phyloP scores from a whole-genome alignment of 2,113 vertebrate species.

The Hypanus sabinus region DNA sequence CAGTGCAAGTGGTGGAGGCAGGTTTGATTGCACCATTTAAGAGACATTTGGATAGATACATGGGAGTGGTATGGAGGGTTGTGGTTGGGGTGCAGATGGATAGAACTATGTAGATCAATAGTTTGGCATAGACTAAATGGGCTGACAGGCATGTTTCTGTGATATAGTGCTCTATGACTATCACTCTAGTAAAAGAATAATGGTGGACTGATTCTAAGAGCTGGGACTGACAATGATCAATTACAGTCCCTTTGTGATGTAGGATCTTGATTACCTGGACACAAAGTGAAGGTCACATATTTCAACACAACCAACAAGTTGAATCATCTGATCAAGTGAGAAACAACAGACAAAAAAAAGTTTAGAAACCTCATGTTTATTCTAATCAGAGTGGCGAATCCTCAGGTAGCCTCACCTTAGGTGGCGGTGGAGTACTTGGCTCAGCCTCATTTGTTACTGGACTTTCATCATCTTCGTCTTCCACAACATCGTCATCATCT shows the following conservation, averaged over 20 bases:
- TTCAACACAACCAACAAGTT: background rate
- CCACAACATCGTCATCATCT: constrained; percentile 60
- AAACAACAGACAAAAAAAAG: background rate
- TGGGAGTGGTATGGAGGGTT: no score
- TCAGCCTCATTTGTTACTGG: constrained; percentile 60
- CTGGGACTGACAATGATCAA: background rate
- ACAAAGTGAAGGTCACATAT: background rate
- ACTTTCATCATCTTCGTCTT: constrained; percentile 73
- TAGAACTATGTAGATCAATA: no score
- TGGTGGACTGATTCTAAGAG: background rate
- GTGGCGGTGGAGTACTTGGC: constrained; percentile 56
- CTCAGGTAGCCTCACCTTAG: constrained; percentile 67
- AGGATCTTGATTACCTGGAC: background rate
- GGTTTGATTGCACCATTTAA: no score
- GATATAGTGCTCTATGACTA: no score
- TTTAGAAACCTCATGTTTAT: constrained; percentile 26
- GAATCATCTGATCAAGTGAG: background rate
- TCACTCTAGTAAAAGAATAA: background rate
- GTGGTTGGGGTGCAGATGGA: no score
- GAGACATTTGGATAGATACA: no score
- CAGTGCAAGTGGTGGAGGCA: no score
- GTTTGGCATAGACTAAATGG: no score
- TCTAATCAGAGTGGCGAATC: constrained; percentile 27
- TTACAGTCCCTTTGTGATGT: background rate
- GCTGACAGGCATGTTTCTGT: no score